These are phyloP conservation scores for Octodon degus DNA, from an alignment of 2,113 vertebrate species.

Conservation along the genomic window DNA sequence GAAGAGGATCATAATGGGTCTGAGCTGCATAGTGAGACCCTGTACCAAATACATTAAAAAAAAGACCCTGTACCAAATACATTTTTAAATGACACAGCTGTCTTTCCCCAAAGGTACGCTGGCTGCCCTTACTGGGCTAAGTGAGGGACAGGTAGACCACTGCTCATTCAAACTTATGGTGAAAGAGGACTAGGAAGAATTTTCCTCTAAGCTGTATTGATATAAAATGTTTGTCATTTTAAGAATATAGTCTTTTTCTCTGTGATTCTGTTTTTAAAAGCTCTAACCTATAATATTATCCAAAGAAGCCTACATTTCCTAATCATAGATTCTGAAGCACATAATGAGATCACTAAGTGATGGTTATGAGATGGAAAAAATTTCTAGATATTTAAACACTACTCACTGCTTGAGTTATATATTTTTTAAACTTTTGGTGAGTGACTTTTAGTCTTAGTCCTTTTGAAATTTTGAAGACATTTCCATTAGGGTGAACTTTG, in stretches of 20 bases:
- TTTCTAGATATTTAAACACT: constrained; percentile 50
- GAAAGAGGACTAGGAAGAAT: neutral
- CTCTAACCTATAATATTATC: neutral
- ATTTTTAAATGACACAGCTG: neutral
- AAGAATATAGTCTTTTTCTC: neutral
- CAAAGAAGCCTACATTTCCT: neutral
- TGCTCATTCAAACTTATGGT: neutral
- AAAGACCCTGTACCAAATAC: too few species aligned
- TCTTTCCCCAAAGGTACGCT: neutral
- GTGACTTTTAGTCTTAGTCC: constrained; percentile 31
- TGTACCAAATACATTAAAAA: too few species aligned
- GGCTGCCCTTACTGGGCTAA: neutral
- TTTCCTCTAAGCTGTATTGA: neutral
- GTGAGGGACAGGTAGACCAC: neutral
- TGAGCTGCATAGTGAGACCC: too few species aligned
- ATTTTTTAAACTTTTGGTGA: constrained; percentile 35
- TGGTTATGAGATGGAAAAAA: constrained; percentile 5
- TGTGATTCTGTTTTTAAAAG: neutral
- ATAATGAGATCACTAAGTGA: neutral
- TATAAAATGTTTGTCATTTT: neutral
- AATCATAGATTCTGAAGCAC: constrained; percentile 35
- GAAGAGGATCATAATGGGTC: too few species aligned
- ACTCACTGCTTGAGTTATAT: constrained; percentile 29
- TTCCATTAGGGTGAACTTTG: constrained; percentile 59
- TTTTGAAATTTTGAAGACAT: constrained; percentile 52